phyloP scores from a whole-genome alignment of 2,113 vertebrate genomes.

The Ramphastos sulfuratus region DNA sequence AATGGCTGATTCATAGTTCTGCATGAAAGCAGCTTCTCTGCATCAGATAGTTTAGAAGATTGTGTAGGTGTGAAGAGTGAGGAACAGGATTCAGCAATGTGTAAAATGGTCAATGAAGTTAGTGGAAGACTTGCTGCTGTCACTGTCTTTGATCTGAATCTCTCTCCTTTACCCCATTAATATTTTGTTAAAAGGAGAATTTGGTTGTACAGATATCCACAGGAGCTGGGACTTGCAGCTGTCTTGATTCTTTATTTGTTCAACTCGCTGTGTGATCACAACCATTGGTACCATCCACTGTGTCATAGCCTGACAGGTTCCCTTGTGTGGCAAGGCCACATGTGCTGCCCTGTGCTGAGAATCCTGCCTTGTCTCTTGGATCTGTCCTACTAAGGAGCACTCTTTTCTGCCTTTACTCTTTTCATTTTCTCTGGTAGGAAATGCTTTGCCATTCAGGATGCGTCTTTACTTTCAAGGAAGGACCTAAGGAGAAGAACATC shows the following conservation, averaged over 20 bases:
- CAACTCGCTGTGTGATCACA: slow-evolving; percentile 16
- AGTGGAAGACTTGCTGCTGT: not conserved
- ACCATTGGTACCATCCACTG: not conserved
- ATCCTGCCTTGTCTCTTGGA: too few species aligned
- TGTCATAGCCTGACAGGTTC: accelerated
- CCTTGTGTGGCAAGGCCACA: not conserved
- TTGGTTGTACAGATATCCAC: not conserved
- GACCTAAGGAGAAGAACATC: not conserved
- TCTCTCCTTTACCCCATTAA: not conserved
- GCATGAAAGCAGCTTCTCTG: not conserved
- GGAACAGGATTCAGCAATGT: not conserved
- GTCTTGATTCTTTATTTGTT: slow-evolving; percentile 30
- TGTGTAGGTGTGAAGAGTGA: not conserved
- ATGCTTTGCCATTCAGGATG: not conserved
- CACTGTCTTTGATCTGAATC: not conserved
- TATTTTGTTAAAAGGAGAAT: not conserved
- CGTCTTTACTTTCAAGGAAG: not conserved
- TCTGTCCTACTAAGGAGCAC: not conserved
- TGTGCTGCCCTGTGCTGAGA: not conserved
- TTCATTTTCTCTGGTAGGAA: not conserved
- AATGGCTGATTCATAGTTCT: not conserved
- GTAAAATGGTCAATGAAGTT: not conserved
- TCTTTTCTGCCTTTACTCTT: not conserved
- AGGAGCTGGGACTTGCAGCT: not conserved
- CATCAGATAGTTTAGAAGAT: not conserved